phyloP scores from a whole-genome alignment of 2,113 vertebrate genomes.

The Dasyurus viverrinus region DNA sequence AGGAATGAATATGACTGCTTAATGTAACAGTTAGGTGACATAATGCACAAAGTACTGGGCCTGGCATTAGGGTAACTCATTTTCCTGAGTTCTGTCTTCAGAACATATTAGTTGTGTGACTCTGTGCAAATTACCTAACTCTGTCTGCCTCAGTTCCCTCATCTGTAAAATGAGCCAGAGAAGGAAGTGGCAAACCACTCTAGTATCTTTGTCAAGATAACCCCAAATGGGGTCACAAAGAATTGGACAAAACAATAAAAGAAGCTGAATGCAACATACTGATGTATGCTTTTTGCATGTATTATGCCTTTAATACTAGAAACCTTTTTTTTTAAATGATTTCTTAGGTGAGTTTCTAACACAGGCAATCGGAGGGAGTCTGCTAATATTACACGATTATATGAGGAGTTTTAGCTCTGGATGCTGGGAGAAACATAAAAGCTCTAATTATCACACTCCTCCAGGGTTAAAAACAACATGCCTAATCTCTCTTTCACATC shows the following conservation, averaged over 20 bases:
- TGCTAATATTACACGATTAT: not conserved
- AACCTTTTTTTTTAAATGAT: not conserved
- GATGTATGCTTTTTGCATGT: not conserved
- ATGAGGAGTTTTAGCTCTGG: not conserved
- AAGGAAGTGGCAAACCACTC: not conserved
- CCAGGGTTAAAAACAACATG: not conserved
- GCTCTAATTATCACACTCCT: not conserved
- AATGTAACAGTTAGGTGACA: not conserved
- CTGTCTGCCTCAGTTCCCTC: not conserved
- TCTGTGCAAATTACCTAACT: not conserved
- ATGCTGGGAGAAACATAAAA: not conserved
- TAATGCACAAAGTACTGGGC: not conserved
- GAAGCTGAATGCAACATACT: not conserved
- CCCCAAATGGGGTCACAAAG: not conserved
- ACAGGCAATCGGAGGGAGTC: not conserved
- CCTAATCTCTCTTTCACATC: not conserved
- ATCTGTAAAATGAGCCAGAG: not conserved
- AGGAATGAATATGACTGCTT: not conserved
- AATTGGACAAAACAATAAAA: not conserved
- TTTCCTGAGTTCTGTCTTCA: not conserved
- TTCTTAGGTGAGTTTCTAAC: not conserved
- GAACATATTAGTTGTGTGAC: not conserved
- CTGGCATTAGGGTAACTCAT: not conserved
- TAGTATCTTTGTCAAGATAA: not conserved
- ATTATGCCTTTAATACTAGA: not conserved